A percentile compares a stretch with the other conserved stretches of the same genome.
These are phyloP conservation scores for Luidia sarsii DNA, from an alignment of 53 echinoderm and acorn worm genomes.

Conservation along the genomic window DNA sequence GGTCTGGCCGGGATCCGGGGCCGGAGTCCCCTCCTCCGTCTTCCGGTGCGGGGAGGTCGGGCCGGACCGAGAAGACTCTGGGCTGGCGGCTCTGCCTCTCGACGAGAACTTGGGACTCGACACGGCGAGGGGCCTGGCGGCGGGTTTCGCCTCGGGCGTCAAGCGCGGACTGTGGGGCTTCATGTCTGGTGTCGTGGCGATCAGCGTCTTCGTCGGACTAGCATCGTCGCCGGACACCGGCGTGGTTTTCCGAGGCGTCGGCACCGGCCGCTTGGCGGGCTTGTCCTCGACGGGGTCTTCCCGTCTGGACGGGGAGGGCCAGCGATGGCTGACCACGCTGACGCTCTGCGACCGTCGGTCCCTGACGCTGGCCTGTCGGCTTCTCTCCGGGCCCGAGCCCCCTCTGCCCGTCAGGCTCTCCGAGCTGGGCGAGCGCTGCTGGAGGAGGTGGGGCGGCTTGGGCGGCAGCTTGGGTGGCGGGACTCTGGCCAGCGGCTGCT, in stretches of 20 bases:
- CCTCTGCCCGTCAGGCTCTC: constrained; percentile 1
- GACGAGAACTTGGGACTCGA: not conserved
- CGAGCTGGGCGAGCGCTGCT: not conserved
- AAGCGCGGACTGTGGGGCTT: too few relatives aligned
- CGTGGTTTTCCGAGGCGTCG: constrained; percentile 5
- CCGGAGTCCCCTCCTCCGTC: not conserved
- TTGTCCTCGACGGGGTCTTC: constrained; percentile 7
- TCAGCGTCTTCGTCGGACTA: not conserved
- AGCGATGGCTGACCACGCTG: not conserved
- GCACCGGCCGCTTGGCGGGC: constrained; percentile 9
- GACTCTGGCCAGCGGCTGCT: constrained; percentile 7
- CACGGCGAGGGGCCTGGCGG: not conserved
- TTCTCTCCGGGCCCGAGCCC: not conserved
- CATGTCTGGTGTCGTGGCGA: not conserved
- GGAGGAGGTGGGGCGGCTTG: constrained; percentile 58
- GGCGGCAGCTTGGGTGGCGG: constrained; percentile 66
- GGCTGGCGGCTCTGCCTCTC: not conserved
- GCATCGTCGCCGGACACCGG: not conserved
- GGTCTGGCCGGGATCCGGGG: not conserved
- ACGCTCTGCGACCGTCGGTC: constrained; percentile 29
- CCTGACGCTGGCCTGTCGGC: not conserved
- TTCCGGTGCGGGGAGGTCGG: not conserved
- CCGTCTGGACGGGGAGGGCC: not conserved
- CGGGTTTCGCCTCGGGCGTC: not conserved
- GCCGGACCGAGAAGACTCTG: not conserved